Evolutionary conservation across 2,113 vertebrate species (phyloP), one percentile per base, ranked within the genome.

Genomic region (Emydocephalus ijimae): DNA sequence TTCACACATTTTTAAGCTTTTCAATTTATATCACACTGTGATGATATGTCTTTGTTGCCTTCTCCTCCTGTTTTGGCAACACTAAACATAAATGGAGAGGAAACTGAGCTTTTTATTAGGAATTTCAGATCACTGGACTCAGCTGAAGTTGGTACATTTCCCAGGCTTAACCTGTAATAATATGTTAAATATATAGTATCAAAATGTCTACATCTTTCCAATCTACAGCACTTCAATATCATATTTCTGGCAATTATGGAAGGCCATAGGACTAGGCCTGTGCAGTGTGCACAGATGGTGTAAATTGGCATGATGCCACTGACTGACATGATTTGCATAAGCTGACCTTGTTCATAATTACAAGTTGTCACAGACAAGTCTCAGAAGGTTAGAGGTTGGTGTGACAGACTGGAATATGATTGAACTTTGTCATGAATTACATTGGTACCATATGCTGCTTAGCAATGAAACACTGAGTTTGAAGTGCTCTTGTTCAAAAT

Each of bases 371-470:
- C 64, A 2, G 24, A 61, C 87, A 90, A 88, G 39, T 24, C 92
- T 94, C 57, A 50, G 91, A 95, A 93, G 87, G 23, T 34, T 93
- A 69, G 88, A 89, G 10, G 87, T 87, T 52, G 90, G 87, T 93
- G 89, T 90, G 89, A 43, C 45, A 93, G 89, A 93, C 92, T 90
- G 81, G 89, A 61, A 87, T 93, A 85, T 64, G 89, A 86, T 54
- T 93, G 92, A 93, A 93, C 92, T 93, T 93, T 90, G 92, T 55
- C 89, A 61, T 87, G 81, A 34, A 93, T 90, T 93, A 90, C 81
- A 93, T 93, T 93, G 74, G 45, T 64, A 90, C 92, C 92, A 90
- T 93, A 93, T 93, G 92, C 92, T 93, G 56, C 48, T 90, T 89
- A 61, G 34, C 86, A 89, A 57, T 93, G 89, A 85, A 93, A 87